Evolutionary conservation across 2,113 vertebrate genomes (phyloP).

Genomic region (Calidris pygmaea): DNA sequence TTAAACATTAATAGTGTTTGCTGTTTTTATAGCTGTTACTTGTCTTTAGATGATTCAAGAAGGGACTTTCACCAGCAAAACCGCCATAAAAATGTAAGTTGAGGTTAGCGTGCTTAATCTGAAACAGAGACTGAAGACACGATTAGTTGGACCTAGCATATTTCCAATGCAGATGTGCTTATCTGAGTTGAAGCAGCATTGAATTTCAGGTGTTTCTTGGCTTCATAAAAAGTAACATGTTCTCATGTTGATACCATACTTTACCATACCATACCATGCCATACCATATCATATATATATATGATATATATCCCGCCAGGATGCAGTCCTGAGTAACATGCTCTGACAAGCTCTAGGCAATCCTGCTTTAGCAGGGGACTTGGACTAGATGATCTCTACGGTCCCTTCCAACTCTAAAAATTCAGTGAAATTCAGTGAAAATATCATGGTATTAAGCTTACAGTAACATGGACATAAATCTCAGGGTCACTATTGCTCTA

Average conservation of each 20-base stretch:
- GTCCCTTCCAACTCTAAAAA: too few relatives aligned
- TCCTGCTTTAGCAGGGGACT: too few relatives aligned
- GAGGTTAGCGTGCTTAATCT: background rate
- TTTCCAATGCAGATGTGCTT: background rate
- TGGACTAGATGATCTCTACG: too few relatives aligned
- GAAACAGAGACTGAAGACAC: background rate
- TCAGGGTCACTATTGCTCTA: background rate
- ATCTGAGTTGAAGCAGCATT: background rate
- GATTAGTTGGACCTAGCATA: background rate
- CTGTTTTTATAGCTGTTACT: background rate
- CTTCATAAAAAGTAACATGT: background rate
- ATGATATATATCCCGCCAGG: too few relatives aligned
- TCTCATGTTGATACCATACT: background rate
- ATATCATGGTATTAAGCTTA: background rate
- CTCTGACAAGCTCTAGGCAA: too few relatives aligned
- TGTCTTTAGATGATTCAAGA: background rate
- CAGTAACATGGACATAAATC: background rate
- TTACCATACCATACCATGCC: too few relatives aligned
- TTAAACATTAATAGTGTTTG: background rate
- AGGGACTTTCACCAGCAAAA: background rate
- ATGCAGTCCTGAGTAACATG: too few relatives aligned
- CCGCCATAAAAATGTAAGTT: background rate
- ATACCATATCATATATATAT: background rate
- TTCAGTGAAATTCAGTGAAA: too few relatives aligned
- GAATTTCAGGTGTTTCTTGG: background rate